Base-by-base conservation (phyloP, 2,113 vertebrate species). In the Promerops cafer region DNA sequence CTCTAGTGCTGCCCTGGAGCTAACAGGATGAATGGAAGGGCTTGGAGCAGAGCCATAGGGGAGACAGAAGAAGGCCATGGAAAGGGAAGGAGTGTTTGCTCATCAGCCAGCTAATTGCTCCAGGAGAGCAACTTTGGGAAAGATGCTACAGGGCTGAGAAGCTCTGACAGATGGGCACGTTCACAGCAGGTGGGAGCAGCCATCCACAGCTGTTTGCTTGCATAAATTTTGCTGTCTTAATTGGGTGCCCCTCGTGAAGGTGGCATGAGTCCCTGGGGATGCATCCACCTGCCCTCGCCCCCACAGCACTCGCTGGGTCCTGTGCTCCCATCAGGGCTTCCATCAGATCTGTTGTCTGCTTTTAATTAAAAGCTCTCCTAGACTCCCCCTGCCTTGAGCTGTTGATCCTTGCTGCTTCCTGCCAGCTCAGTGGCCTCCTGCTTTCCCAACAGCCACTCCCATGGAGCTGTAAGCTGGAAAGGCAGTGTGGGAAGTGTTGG, bases 301-400 rank as follows among this genome's bases (percentile, higher is more conserved):
- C 1, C 7, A 3, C 37, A 49, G 65, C 10, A 1, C 27, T 75
- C 4, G 0, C 44, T 35, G 7, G 23, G 16, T 13, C 1, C 40
- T 42, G 6, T 20, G 50, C 40, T 40, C 37, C 54, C 33, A 9
- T 27, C 8, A 4, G 45, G 50, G 33, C 49, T 50, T 40, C 50
- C 54, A 9, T 37, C 7, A 4, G 21, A 31, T 15, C 31, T 0
- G 0, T 28, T 52, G 6, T 11, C 33, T 60, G 23, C 59, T 79
- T 35, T 75, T 69, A 50, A 45, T 74, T 54, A 35, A 56, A 42
- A 72, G 18, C 10, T 53, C 30, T 75, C 16, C 30, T 21, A 4
- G 42, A 11, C 2, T 22, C 33, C 15, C 9, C 27, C 18, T 39
- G 70, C 54, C 44, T 28, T 47, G 68, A 84, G 47, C 35, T 77